A percentile compares a stretch with the other conserved stretches of the same genome.
Conservation (phyloP, 2,113 vertebrate genomes). For the Oceanites oceanicus region DNA sequence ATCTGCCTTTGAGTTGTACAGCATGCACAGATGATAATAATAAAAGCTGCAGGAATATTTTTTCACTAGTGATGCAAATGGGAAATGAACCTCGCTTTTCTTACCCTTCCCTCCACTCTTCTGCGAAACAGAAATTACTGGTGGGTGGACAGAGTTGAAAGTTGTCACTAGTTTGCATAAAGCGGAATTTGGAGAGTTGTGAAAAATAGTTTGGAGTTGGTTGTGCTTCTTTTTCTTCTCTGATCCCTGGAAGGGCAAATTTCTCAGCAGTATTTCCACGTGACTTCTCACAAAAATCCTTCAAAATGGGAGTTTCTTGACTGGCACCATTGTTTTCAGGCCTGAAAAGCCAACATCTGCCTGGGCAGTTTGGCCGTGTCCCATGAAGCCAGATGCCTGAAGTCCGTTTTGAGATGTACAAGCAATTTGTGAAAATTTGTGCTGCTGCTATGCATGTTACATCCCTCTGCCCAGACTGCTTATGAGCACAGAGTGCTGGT, state of each 20-base stretch:
- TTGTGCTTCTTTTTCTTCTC: background rate
- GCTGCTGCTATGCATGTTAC: background rate
- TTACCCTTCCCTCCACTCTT: background rate
- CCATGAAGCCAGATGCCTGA: background rate
- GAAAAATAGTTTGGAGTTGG: background rate
- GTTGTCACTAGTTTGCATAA: background rate
- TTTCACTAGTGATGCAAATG: background rate
- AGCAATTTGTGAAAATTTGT: background rate
- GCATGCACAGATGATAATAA: background rate
- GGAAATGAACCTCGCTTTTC: background rate
- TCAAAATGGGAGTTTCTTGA: background rate
- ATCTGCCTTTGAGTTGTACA: background rate
- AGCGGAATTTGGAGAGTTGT: background rate
- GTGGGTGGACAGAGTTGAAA: background rate
- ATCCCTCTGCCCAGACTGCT: background rate
- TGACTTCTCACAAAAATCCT: background rate
- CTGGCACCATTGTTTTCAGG: fast-evolving
- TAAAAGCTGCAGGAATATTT: background rate
- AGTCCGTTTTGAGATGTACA: background rate
- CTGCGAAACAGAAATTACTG: background rate
- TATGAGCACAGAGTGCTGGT: background rate
- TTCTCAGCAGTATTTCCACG: background rate
- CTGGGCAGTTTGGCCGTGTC: background rate
- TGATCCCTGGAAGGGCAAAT: background rate
- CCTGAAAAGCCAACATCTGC: background rate